These are phyloP conservation scores for Drosophila birchii DNA, from an alignment of 2,888 invertebrate genomes.

Conservation along the genomic window DNA sequence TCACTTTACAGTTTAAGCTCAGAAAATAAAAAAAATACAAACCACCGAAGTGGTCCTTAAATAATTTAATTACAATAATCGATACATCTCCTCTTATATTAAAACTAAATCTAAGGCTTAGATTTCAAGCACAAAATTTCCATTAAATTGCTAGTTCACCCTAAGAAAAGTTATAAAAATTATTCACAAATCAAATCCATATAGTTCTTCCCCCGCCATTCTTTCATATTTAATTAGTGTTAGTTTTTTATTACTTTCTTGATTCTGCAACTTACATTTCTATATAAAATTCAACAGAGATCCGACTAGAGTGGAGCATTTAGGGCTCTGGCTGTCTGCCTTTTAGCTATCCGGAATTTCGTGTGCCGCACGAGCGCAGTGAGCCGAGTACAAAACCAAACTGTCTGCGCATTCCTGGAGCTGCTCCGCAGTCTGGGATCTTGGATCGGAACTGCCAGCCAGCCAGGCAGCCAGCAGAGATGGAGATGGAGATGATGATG, in stretches of 20 bases:
- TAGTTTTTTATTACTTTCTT: background rate
- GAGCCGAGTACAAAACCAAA: conserved; percentile 80
- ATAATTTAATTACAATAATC: too few species aligned
- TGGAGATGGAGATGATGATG: conserved; percentile 22
- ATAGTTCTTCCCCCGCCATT: fast-evolving
- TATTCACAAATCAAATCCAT: background rate
- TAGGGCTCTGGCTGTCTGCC: conserved; percentile 7
- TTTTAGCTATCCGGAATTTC: conserved; percentile 42
- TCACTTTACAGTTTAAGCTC: background rate
- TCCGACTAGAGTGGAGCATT: conserved; percentile 35
- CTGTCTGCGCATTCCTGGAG: conserved; percentile 77
- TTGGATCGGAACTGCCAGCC: conserved; percentile 51
- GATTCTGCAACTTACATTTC: conserved; percentile 13
- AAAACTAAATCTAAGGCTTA: too few species aligned
- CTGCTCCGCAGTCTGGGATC: conserved; percentile 33
- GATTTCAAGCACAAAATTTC: too few species aligned
- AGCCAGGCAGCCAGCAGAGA: conserved; percentile 52
- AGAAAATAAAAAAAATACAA: background rate
- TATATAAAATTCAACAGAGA: background rate
- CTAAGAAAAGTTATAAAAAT: background rate
- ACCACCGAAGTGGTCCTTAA: too few species aligned
- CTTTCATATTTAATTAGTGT: background rate
- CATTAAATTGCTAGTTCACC: background rate
- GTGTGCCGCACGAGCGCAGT: conserved; percentile 78
- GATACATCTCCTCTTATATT: too few species aligned